Conservation (phyloP, 2,113 vertebrate species). For the Hemichromis elongatus region DNA sequence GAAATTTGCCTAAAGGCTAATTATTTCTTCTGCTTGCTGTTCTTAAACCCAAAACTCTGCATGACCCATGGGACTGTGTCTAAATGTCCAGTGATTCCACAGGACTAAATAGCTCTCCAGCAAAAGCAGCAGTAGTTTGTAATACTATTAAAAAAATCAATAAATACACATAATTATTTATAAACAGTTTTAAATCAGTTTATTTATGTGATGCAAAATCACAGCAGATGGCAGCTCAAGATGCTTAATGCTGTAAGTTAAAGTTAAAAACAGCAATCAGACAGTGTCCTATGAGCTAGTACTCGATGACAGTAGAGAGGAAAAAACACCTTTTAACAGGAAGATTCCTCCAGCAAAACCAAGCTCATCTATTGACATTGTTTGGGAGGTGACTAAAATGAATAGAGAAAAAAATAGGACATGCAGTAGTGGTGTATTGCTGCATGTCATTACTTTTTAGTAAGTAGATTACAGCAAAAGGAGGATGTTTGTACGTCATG, state of each 20-base stretch:
- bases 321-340: neutral
- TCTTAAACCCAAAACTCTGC: neutral
- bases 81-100: constrained; percentile 2
- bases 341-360: neutral
- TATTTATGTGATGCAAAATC: neutral
- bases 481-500: neutral
- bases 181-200: neutral
- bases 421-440: neutral
- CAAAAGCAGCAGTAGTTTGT: neutral
- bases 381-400: neutral
- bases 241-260: neutral
- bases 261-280: neutral
- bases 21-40: neutral
- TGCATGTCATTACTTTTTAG: neutral
- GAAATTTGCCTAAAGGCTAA: neutral
- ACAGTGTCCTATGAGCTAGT: neutral
- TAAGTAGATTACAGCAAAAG: neutral
- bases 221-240: neutral
- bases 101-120: neutral
- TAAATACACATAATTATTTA: neutral
- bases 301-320: neutral
- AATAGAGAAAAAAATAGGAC: neutral
- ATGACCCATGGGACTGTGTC: neutral
- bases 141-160: neutral
- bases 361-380: neutral